phyloP scores from a whole-genome alignment of 2,113 vertebrate species.

The Atherinomorus stipes region DNA sequence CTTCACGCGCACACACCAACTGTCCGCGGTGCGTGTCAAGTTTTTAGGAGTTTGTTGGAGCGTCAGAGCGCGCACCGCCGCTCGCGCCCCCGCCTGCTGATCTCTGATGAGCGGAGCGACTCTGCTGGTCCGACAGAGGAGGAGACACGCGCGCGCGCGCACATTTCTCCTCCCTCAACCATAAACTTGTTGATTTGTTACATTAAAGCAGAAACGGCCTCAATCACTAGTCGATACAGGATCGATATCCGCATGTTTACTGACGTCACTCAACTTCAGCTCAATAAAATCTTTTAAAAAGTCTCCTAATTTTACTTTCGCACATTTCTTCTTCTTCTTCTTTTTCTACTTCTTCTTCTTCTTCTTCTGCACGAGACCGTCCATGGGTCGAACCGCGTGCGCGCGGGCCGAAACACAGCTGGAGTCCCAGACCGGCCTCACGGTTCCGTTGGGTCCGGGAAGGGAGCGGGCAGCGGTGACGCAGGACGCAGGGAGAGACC shows the following conservation, averaged over 20 bases:
- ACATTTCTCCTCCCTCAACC: conserved; percentile 6
- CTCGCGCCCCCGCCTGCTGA: conserved; percentile 59
- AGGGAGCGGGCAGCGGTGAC: neutral
- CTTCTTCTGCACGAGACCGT: no score
- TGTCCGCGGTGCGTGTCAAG: neutral
- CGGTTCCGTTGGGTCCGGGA: no score
- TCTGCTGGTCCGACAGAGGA: conserved; percentile 60
- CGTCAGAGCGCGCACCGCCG: conserved; percentile 50
- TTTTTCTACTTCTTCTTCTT: no score
- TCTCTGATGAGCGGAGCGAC: conserved; percentile 66
- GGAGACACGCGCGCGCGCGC: conserved; percentile 24
- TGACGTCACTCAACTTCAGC: no score
- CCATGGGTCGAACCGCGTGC: neutral
- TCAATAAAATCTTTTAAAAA: no score
- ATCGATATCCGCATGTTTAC: neutral
- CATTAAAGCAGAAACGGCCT: neutral
- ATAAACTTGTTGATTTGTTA: conserved; percentile 21
- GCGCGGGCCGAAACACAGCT: neutral
- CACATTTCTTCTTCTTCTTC: no score
- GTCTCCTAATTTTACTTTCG: no score
- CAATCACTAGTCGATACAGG: conserved; percentile 1
- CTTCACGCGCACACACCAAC: neutral
- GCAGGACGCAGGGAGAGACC: conserved; percentile 10
- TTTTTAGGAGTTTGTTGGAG: conserved; percentile 31
- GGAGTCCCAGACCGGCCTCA: neutral